Base-by-base conservation (phyloP, 2,797 vertebrate species). In the Yasuhikotakia modesta region DNA sequence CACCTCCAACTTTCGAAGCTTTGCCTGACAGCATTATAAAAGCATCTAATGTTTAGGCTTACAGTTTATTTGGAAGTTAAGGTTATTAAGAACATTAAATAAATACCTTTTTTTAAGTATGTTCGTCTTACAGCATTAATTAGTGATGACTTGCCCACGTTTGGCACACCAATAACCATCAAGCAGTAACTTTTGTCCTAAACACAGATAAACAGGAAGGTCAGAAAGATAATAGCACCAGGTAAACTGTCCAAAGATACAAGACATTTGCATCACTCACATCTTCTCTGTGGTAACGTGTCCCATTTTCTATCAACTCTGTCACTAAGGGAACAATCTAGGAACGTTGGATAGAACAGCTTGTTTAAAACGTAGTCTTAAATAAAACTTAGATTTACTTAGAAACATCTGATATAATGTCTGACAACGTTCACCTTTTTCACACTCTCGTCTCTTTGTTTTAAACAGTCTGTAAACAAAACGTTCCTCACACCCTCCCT, bases 111-210 rank as follows among this genome's bases (percentile, higher is more conserved):
- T 86, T 89, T 94, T 67, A 99, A 89, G 82, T 96, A 90, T 81
- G 95, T 94, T 86, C 96, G 95, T 83, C 98, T 89, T 85, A 99
- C 45, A 4, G 96, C 90, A 85, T 99, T 99, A 88, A 98, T 97
- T 48, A 99, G 88, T 0, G 98, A 99, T 0, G 97, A 99, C 85
- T 99, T 99, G 64, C 98, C 98, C 48, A 94, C 95, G 17, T 99
- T 99, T 65, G 98, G 97, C 57, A 98, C 92, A 0, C 98, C 98
- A 0, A 96, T 94, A 67, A 97, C 96, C 96, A 99, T 94, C 81
- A 97, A 86, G 72, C 91, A 96, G 84, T 89, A 94, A 64, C 94
- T 92, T 0, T 43, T 76, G 43, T 84, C 93, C 97, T 99, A 87
- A 45, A 78, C 0, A 78, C 39, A n/a, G 1, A 80, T 19, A 4